Percentiles rank a stretch among this genome's conserved stretches.
phyloP scores from a whole-genome alignment of 2,888 invertebrate species.

The Teleiodes luculella region DNA sequence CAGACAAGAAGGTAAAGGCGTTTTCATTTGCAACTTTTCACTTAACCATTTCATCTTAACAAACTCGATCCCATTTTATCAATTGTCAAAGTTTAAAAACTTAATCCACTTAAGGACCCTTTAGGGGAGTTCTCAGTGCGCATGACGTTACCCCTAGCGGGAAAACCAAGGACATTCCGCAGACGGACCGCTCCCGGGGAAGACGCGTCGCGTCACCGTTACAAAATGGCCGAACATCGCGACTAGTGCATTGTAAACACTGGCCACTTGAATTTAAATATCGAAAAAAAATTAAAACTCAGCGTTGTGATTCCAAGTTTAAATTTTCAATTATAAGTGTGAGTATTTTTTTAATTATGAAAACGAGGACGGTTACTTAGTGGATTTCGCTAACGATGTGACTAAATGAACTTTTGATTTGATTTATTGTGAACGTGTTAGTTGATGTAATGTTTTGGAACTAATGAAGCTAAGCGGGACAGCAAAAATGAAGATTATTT shows the following conservation, averaged over 20 bases:
- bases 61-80: conserved; percentile 72
- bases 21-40: conserved; percentile 57
- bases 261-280: conserved; percentile 22
- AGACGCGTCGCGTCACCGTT: conserved; percentile 39
- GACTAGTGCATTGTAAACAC: conserved; percentile 55
- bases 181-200: conserved; percentile 40
- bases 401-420: conserved; percentile 28
- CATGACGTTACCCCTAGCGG: conserved; percentile 70
- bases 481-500: conserved; percentile 62
- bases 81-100: conserved; percentile 77
- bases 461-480: conserved; percentile 37
- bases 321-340: background rate
- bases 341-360: background rate
- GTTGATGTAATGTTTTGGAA: conserved; percentile 28
- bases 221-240: conserved; percentile 48
- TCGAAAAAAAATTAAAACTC: conserved; percentile 10
- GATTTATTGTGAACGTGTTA: conserved; percentile 14
- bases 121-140: conserved; percentile 63
- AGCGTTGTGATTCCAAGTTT: conserved; percentile 10
- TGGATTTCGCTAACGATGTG: conserved; percentile 41
- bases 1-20: conserved; percentile 28
- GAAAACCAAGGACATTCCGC: conserved; percentile 70
- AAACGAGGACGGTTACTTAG: conserved; percentile 18
- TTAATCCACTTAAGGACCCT: conserved; percentile 75
- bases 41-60: conserved; percentile 62